These are phyloP conservation scores for Lithophane socia DNA, from an alignment of 2,888 invertebrate genomes.

Conservation along the genomic window DNA sequence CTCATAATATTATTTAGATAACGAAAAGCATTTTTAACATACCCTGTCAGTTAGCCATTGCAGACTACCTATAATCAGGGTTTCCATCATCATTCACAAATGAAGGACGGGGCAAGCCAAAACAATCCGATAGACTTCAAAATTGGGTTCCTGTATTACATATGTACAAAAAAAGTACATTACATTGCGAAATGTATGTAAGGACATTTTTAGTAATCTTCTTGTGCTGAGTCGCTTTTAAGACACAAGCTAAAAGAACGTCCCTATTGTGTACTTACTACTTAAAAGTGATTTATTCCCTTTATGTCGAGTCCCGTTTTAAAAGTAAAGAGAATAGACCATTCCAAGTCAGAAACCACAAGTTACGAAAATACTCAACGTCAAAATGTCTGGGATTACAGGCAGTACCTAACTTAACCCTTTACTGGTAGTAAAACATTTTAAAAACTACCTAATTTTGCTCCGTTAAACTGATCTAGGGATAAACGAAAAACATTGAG, in stretches of 20 bases:
- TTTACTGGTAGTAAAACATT: slow-evolving; percentile 42
- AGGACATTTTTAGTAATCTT: neutral
- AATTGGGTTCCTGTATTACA: neutral
- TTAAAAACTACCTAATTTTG: slow-evolving; percentile 56
- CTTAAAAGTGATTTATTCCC: too few relatives aligned
- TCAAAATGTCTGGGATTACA: slow-evolving; percentile 25
- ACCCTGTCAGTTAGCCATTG: neutral
- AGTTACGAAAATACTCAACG: slow-evolving; percentile 35
- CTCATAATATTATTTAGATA: neutral
- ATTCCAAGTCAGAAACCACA: slow-evolving; percentile 3
- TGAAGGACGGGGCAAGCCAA: neutral
- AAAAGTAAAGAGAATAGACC: neutral
- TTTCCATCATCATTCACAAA: neutral
- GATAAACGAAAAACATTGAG: slow-evolving; percentile 40
- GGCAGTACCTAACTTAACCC: slow-evolving; percentile 30
- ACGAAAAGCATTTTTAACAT: neutral
- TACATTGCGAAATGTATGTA: neutral
- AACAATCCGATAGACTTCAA: neutral
- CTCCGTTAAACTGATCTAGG: slow-evolving; percentile 40
- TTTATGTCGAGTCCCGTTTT: too few relatives aligned
- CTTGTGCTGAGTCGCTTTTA: neutral
- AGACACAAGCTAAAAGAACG: neutral
- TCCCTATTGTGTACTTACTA: neutral
- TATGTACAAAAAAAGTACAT: too few relatives aligned
- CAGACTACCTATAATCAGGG: neutral